These are phyloP conservation scores for Morone chrysops DNA, from an alignment of 2,113 vertebrate genomes.

Conservation along the genomic window DNA sequence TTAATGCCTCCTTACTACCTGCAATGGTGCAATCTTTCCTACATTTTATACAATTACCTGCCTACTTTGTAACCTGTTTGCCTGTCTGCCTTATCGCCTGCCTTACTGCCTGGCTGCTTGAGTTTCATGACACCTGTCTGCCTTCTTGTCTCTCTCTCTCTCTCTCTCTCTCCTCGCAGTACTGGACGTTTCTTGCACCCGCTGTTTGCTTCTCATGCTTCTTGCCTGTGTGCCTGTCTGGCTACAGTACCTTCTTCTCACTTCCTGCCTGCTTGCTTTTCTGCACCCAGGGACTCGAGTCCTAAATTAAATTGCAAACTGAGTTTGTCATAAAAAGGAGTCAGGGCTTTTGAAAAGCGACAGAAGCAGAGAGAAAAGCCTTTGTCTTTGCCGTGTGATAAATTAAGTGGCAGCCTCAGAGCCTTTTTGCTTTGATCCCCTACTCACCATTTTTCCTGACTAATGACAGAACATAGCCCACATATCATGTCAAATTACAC, in stretches of 20 bases:
- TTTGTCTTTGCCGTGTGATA: conserved; percentile 94
- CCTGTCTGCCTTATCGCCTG: conserved; percentile 14
- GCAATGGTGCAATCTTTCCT: conserved; percentile 25
- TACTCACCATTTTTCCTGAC: conserved; percentile 81
- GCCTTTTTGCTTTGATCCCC: conserved; percentile 92
- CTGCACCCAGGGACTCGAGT: conserved; percentile 88
- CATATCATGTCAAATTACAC: conserved; percentile 88
- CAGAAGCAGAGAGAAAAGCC: conserved; percentile 85
- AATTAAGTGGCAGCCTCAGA: conserved; percentile 92
- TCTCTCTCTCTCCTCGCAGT: conserved; percentile 48
- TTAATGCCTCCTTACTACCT: conserved; percentile 46
- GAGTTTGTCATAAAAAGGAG: conserved; percentile 92
- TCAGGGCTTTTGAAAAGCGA: conserved; percentile 92
- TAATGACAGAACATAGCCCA: conserved; percentile 88
- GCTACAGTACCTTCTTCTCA: conserved; percentile 61
- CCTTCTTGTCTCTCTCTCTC: conserved; percentile 59
- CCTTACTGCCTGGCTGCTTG: conserved; percentile 49
- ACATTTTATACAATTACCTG: conserved; percentile 43
- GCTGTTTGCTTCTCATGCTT: conserved; percentile 57
- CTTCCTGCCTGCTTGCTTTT: conserved; percentile 77
- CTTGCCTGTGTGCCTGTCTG: conserved; percentile 63
- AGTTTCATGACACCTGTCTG: conserved; percentile 76
- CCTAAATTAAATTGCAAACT: conserved; percentile 93
- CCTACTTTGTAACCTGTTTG: conserved; percentile 50
- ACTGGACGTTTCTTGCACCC: conserved; percentile 64